Evolutionary conservation across 1,140 invertebrate species (phyloP), one percentile per base, ranked within the genome.

Genomic region (Platorchestia sp.): DNA sequence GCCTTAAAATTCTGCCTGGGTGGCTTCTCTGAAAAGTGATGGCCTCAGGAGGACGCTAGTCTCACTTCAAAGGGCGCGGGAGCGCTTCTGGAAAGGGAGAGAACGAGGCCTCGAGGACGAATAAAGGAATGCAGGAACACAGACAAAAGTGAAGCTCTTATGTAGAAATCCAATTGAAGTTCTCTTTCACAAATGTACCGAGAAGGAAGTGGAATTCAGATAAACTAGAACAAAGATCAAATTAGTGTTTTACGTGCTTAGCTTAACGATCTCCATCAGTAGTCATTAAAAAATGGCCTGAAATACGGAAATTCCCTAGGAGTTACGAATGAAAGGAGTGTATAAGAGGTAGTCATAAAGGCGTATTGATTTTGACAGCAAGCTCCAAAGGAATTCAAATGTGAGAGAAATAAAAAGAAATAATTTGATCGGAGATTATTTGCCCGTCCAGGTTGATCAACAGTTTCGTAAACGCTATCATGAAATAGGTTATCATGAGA

Each of bases 1-100:
- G 91, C 40, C 91, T 93, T 93, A 93, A 93, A 93, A 93, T 93
- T 93, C 91, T 45, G 91, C 19, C 91, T 19, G 45, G 10, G 91
- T 93, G 40, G 43, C 91, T 40, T 75, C 91, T 45, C 45, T n/a
- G 43, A 47, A 47, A 93, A 93, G 43, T 93, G 91, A 93, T 93
- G 91, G 91, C 91, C 91, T 45, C 7, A n/a, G 91, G 91, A 47
- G 45, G 10, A 10, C 91, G 91, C 41, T 42, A 0, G 43, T 19
- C 45, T 16, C 91, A 93, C 91, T 45, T 93, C 91, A 93, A 93
- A 93, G 91, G 59, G 10, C 59, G 27, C 27, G 59, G 59, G 59
- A 75, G 59, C 27, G 1, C 36, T 75, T 75, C 59, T 75, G 14
- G 27, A n/a, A n/a, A n/a, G n/a, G 27, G 59, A 75, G 27, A 36